Evolutionary conservation across 2,113 vertebrate genomes (phyloP).

Genomic region (Polyodon spathula): DNA sequence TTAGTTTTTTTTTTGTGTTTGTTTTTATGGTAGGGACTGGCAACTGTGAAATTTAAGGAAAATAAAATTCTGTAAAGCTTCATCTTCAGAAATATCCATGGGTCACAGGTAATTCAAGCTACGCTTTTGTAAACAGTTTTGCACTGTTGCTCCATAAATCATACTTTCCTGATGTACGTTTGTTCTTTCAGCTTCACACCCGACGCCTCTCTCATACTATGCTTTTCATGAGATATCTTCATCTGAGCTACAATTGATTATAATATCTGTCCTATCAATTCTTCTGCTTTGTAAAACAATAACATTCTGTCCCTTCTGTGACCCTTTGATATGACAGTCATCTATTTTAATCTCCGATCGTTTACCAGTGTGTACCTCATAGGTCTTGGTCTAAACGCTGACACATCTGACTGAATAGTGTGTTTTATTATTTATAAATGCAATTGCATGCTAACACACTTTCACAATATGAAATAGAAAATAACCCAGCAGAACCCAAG

Average conservation of each 20-base stretch:
- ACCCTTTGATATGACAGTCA: background rate
- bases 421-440: background rate
- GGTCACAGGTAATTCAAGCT: background rate
- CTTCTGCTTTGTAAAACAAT: background rate
- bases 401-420: background rate
- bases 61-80: too few species aligned
- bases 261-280: background rate
- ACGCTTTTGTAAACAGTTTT: background rate
- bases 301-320: background rate
- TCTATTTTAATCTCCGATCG: too few species aligned
- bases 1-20: too few species aligned
- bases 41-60: too few species aligned
- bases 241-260: conserved; percentile 1
- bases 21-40: too few species aligned
- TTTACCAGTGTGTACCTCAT: background rate
- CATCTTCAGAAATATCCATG: too few species aligned
- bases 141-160: background rate
- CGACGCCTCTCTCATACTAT: background rate
- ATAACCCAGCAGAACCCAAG: too few species aligned
- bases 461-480: too few species aligned
- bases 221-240: conserved; percentile 1
- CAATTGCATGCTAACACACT: background rate
- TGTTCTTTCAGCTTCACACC: background rate
- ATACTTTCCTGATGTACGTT: background rate
- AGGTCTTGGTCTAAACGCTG: background rate